Evolutionary conservation across 1,140 invertebrate species (phyloP), one percentile per base, ranked within the genome.

Genomic region (Dolichoris vasculosae): DNA sequence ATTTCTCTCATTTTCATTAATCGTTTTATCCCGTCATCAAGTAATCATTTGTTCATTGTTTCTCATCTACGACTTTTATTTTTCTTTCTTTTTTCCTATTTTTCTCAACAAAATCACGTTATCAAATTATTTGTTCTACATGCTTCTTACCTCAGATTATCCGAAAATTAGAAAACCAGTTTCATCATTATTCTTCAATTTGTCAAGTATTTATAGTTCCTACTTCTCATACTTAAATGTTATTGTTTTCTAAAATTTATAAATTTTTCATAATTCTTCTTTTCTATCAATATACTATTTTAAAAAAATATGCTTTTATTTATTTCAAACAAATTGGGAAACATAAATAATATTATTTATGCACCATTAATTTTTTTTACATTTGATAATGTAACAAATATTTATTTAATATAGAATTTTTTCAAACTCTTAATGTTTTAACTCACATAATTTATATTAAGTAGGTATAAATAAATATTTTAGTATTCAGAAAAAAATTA

Each of bases 131-230:
- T 91, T 91, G 91, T 91, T 91, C 92, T 93, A 92, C 89, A 93
- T 92, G 91, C 91, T 91, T 92, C 90, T 90, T 93, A 92, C 90
- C 90, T 92, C 90, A 93, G 89, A 92, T 92, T 90, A 89, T 87
- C 87, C 86, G 86, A 88, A 89, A 92, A 91, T 91, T 90, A 91
- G 90, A 90, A 69, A 81, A 30, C n/a, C 77, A 48, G 40, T 35
- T 79, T 71, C 88, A 88, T 90, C 83, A 87, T n/a, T n/a, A 88
- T 89, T 89, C 89, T 83, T 82, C 84, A 73, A 77, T 87, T 76
- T 40, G 67, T 83, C 73, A 83, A n/a, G n/a, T n/a, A n/a, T n/a
- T n/a, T n/a, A n/a, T n/a, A n/a, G n/a, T 71, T 23, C 75, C 43
- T 78, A 63, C 78, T 59, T 81, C 84, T 81, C 84, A n/a, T n/a